Evolutionary conservation across 2,888 invertebrate genomes (phyloP).

Genomic region (Sarcophaga variegata): DNA sequence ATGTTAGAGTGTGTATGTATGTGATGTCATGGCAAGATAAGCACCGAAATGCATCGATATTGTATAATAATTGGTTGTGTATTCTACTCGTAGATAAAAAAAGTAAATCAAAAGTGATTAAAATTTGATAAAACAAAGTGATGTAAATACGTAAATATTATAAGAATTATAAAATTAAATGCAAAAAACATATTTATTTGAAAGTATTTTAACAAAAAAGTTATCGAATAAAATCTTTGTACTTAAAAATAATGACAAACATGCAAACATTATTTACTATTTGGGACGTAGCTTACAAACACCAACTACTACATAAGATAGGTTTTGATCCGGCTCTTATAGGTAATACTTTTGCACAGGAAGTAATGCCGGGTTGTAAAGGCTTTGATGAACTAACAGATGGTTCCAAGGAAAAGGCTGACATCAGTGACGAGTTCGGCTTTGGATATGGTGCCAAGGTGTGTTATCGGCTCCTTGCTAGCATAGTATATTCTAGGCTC

Average conservation of each 20-base stretch:
- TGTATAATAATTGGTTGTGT: slow-evolving; percentile 40
- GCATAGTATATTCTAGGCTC: too few relatives aligned
- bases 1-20: not conserved
- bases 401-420: too few relatives aligned
- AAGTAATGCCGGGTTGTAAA: too few relatives aligned
- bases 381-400: too few relatives aligned
- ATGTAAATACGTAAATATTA: slow-evolving; percentile 32
- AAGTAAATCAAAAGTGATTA: slow-evolving; percentile 27
- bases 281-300: too few relatives aligned
- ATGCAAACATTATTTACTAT: too few relatives aligned
- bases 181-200: slow-evolving; percentile 15
- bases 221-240: slow-evolving; percentile 31
- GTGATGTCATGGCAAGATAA: not conserved
- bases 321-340: too few relatives aligned
- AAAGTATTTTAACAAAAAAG: slow-evolving; percentile 21
- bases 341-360: too few relatives aligned
- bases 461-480: too few relatives aligned
- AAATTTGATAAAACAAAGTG: slow-evolving; percentile 20
- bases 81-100: not conserved
- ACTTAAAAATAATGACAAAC: not conserved
- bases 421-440: too few relatives aligned
- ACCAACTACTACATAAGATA: too few relatives aligned
- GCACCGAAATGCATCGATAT: not conserved
- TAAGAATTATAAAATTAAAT: slow-evolving; percentile 19
- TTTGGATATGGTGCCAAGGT: too few relatives aligned